Evolutionary conservation across 2,797 vertebrate genomes (phyloP).

Genomic region (Ispidina picta): DNA sequence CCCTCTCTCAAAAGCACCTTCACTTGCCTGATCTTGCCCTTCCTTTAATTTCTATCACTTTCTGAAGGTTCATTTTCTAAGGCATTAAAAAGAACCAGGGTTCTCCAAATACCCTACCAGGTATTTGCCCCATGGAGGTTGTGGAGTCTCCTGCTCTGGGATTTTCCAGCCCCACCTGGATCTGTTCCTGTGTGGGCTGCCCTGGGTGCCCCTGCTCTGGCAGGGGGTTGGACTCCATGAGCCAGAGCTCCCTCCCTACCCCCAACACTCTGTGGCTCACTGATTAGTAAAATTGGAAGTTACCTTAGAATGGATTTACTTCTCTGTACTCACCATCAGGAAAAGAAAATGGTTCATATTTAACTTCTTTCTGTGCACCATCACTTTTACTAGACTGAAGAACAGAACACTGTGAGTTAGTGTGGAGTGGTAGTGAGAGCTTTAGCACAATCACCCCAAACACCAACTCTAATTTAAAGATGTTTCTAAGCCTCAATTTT

Average conservation of each 20-base stretch:
- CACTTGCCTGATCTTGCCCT: neutral
- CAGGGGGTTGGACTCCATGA: no score
- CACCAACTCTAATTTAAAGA: neutral
- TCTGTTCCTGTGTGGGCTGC: no score
- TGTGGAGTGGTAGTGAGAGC: neutral
- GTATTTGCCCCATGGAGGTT: no score
- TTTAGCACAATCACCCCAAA: neutral
- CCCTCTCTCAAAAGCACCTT: neutral
- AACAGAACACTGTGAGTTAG: slow-evolving; percentile 16
- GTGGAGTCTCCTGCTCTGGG: no score
- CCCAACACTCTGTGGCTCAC: no score
- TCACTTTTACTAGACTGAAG: slow-evolving; percentile 77
- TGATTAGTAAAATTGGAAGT: neutral
- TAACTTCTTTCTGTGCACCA: slow-evolving; percentile 84
- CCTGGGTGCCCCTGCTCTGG: no score
- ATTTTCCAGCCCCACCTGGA: no score
- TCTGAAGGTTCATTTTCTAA: neutral
- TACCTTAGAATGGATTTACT: neutral
- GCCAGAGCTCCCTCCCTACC: no score
- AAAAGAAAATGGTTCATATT: slow-evolving; percentile 93
- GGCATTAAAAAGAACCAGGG: neutral
- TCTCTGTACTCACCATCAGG: slow-evolving; percentile 86
- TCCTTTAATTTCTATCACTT: neutral
- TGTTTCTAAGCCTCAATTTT: neutral
- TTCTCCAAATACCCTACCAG: neutral